These are phyloP conservation scores for Coendou prehensilis DNA, from an alignment of 2,797 vertebrate species.

Conservation along the genomic window DNA sequence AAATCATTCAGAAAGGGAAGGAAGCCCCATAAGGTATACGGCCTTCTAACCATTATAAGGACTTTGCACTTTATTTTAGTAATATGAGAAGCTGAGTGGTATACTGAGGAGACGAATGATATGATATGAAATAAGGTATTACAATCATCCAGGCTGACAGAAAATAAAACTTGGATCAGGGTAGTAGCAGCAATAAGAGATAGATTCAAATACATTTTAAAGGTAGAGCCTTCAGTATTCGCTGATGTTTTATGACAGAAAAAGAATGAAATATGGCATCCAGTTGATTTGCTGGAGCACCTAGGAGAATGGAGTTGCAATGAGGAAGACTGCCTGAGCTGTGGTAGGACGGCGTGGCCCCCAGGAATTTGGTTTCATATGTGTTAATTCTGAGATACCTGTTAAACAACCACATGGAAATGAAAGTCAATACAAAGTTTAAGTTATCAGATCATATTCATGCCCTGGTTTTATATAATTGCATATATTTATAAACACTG, in stretches of 20 bases:
- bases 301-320: neutral
- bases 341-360: neutral
- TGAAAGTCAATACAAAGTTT: neutral
- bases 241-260: neutral
- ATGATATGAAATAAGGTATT: neutral
- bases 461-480: neutral
- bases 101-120: neutral
- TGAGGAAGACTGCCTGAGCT: neutral
- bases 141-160: neutral
- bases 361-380: neutral
- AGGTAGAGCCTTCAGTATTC: neutral
- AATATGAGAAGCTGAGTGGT: neutral
- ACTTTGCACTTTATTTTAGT: neutral
- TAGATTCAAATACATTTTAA: neutral
- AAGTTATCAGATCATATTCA: neutral
- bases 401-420: neutral
- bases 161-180: neutral
- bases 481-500: neutral
- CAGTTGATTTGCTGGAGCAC: neutral
- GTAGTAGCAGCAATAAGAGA: neutral
- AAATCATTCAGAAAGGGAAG: neutral
- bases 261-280: neutral
- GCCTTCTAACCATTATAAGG: neutral
- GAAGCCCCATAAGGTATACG: neutral
- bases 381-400: neutral